A percentile compares a stretch with the other conserved stretches of the same genome.
phyloP scores from a whole-genome alignment of 2,888 invertebrate genomes.

The Anoplius nigerrimus region DNA sequence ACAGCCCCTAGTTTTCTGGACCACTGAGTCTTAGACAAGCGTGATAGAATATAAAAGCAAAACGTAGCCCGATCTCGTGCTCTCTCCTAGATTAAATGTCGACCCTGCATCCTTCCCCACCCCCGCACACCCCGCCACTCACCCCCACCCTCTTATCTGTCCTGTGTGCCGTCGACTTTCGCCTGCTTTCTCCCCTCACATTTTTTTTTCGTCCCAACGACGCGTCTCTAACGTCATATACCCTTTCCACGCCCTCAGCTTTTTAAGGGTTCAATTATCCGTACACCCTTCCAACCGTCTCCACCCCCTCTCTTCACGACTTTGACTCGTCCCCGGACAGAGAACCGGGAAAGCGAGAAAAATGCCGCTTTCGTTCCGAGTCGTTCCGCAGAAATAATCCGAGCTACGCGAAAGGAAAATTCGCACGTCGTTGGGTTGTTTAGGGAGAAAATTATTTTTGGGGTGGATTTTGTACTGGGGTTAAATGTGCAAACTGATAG shows the following conservation, averaged over 20 bases:
- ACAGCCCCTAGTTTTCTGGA: constrained; percentile 48
- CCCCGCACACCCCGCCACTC: constrained; percentile 32
- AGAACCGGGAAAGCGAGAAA: too few species aligned
- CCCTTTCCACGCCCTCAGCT: constrained; percentile 28
- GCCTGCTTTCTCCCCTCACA: background rate
- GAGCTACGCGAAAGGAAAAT: too few species aligned
- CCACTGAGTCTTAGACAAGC: constrained; percentile 51
- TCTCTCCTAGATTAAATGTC: constrained; percentile 71
- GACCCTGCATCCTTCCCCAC: constrained; percentile 32
- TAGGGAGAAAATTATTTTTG: too few species aligned
- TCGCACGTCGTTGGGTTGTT: too few species aligned
- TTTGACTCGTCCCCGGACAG: constrained; percentile 1
- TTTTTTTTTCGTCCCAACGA: constrained; percentile 5
- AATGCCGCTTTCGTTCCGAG: background rate
- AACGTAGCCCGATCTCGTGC: constrained; percentile 61
- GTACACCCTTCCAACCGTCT: constrained; percentile 30
- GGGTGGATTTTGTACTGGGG: too few species aligned
- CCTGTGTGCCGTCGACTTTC: constrained; percentile 39
- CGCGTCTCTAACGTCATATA: constrained; percentile 25
- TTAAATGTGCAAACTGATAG: too few species aligned
- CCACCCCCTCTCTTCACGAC: background rate
- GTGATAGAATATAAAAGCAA: constrained; percentile 67
- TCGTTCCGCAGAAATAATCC: too few species aligned
- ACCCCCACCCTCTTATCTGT: constrained; percentile 44
- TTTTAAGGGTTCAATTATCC: constrained; percentile 60